Evolutionary conservation across 2,113 vertebrate species (phyloP), one percentile per base, ranked within the genome.

Genomic region (Amia ocellicauda): DNA sequence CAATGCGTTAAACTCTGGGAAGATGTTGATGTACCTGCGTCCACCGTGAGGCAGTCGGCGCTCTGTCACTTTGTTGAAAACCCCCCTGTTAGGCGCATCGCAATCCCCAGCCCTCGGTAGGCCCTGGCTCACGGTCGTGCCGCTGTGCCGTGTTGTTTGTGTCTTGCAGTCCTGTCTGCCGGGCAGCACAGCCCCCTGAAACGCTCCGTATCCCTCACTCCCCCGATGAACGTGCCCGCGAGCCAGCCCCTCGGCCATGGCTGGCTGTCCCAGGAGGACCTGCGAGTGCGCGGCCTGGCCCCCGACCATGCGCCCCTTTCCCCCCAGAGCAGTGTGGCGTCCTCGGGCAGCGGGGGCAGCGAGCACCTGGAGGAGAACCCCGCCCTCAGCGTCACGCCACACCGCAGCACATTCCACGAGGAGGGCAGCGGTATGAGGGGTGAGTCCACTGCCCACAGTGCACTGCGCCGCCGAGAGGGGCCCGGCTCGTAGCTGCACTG

Each of bases 191-290:
- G 94, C 83, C 94, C 96, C 80, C 89, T 99, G 90, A 97, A 98
- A 92, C 93, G 97, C 82, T 99, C 97, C 50, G 94, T 98, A 78
- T 99, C 97, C 86, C 93, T 98, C 77, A 99, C 97, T 62, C 97
- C 97, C 77, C 96, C 97, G 81, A 98, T 97, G 90, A 96, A 92
- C 74, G 95, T 93, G 82, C 92, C 93, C 83, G 92, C 89, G 65
- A 80, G 69, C 87, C 94, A 95, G 75, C 89, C 93, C 69, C 86
- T 98, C 83, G 95, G 95, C 84, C 96, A 96, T 74, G 93, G 94
- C 83, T 99, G 97, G 97, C 91, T 99, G 88, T 99, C 97, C 80
- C 97, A 99, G 87, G 97, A 99, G 90, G 97, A 99, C 82, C 91
- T 99, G 73, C 90, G 93, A 75, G 91, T 86, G 69, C 89, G 93